Evolutionary conservation across 53 echinoderm and acorn worm genomes (phyloP), one percentile per base, ranked within the genome.

Genomic region (Apostichopus leukothele): DNA sequence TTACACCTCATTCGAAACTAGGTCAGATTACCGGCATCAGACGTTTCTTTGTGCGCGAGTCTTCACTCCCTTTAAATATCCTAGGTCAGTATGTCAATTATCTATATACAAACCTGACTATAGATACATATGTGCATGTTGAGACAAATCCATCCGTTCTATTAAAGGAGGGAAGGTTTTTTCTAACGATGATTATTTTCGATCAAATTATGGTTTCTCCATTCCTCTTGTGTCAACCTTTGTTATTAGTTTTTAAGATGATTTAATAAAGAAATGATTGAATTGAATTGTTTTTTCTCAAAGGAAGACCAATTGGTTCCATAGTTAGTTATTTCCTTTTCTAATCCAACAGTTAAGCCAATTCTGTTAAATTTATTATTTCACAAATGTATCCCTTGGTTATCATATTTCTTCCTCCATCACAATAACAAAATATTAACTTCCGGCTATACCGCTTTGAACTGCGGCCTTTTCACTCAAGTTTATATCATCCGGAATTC

Each of bases 401-500:
- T 21, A 21, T 21, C 5, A 52, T 51, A 51, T 51, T 39, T 52
- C 50, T 52, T 39, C 50, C 52, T 39, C 52, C 50, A 5, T 8
- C 50, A 39, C 39, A 76, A 39, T 76, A 76, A 51, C 52, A 6
- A 26, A 76, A 76, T 21, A 39, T 76, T 76, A 26, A 52, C 77
- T 27, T 52, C 50, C 50, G 77, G 12, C 50, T 39, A 39, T 2
- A 39, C 77, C 77, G 77, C 77, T 76, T 76, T 76, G 77, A 76
- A 51, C 50, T 52, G 77, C 50, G 77, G 77, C 77, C 10, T 16
- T 76, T 50, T 5, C 77, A 11, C 16, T 52, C 52, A 63, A 39
- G 66, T 85, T 67, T 50, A 68, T 68, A 67, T 66, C 50, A 67
- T 85, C 85, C 68, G 71, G 85, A 68, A 63, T 13, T 67, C 67